phyloP scores from a whole-genome alignment of 1,140 invertebrate species.

The Ceratina australensis region DNA sequence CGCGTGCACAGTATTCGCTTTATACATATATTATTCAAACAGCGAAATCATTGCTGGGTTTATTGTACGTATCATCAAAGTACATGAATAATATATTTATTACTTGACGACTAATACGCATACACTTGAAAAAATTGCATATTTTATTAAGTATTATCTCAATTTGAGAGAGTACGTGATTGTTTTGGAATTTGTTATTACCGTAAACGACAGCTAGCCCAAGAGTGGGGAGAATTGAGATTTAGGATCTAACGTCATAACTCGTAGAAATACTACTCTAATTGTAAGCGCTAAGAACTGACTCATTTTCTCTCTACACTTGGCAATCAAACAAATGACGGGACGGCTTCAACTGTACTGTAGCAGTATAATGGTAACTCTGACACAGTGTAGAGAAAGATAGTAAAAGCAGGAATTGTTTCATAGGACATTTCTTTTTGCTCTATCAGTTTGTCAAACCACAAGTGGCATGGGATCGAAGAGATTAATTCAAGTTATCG shows the following conservation, averaged over 20 bases:
- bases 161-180: background rate
- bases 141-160: background rate
- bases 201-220: no score
- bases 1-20: background rate
- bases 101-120: background rate
- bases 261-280: conserved; percentile 42
- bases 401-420: conserved; percentile 53
- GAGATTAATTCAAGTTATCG: background rate
- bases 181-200: conserved; percentile 28
- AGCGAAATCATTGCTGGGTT: background rate
- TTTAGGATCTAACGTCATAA: background rate
- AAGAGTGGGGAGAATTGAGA: background rate
- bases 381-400: conserved; percentile 36
- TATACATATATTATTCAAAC: background rate
- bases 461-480: background rate
- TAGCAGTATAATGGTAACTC: conserved; percentile 55
- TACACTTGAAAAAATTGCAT: no score
- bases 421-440: background rate
- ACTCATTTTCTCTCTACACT: conserved; percentile 52
- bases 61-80: background rate
- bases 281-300: conserved; percentile 37
- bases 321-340: conserved; percentile 61
- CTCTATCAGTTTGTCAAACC: conserved; percentile 23
- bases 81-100: background rate
- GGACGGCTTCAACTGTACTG: conserved; percentile 46